phyloP scores from a whole-genome alignment of 2,797 vertebrate species.

The Cyprinodon diabolis region DNA sequence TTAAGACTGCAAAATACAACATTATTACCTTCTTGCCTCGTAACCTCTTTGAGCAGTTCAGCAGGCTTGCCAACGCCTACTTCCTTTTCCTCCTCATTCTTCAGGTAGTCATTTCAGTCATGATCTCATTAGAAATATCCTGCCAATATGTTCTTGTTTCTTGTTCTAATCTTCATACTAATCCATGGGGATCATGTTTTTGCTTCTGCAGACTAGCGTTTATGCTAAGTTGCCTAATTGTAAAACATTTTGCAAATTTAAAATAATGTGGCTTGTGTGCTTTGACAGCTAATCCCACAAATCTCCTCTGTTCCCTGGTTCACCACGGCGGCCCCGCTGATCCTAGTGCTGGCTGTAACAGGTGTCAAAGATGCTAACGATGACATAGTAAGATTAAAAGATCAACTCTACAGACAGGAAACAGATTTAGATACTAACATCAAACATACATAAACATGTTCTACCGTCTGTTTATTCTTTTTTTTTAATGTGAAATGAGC shows the following conservation, averaged over 20 bases:
- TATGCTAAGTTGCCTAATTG: neutral
- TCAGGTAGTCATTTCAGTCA: neutral
- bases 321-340: conserved; percentile 23
- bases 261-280: neutral
- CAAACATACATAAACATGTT: neutral
- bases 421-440: neutral
- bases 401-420: neutral
- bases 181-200: neutral
- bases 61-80: conserved; percentile 92
- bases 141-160: neutral
- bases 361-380: conserved; percentile 31
- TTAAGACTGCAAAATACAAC: conserved; percentile 94
- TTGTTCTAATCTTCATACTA: neutral
- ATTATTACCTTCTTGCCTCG: conserved; percentile 90
- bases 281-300: conserved; percentile 31
- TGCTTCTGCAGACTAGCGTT: neutral
- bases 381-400: conserved; percentile 25
- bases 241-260: neutral
- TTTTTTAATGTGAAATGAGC: neutral
- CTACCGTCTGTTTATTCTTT: neutral
- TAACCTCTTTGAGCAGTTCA: conserved; percentile 94
- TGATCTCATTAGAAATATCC: neutral
- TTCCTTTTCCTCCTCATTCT: conserved; percentile 70
- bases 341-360: conserved; percentile 17
- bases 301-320: conserved; percentile 34